These are phyloP conservation scores for Apomyelois bistriatella DNA, from an alignment of 2,888 invertebrate genomes.

Conservation along the genomic window DNA sequence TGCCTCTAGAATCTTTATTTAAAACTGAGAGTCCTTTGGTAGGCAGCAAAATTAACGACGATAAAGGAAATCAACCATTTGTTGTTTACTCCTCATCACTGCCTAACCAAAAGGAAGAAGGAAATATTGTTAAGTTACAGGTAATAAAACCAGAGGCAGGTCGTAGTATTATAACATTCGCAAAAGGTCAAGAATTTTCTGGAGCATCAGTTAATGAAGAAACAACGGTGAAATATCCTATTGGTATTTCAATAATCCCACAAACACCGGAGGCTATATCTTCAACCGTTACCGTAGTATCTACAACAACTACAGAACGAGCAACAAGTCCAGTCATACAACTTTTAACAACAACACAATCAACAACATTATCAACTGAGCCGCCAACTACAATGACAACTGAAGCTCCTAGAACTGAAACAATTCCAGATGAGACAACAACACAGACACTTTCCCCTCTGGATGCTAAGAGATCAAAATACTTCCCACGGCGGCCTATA, in stretches of 20 bases:
- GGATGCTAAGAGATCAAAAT: constrained; percentile 61
- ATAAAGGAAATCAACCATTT: constrained; percentile 56
- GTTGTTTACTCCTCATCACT: constrained; percentile 69
- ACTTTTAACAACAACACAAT: constrained; percentile 30
- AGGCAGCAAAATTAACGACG: constrained; percentile 43
- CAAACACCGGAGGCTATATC: constrained; percentile 24
- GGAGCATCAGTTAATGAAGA: constrained; percentile 48
- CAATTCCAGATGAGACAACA: constrained; percentile 48
- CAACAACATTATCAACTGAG: constrained; percentile 31
- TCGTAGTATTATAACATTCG: constrained; percentile 57
- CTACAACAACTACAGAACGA: constrained; percentile 23
- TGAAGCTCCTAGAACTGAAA: constrained; percentile 45
- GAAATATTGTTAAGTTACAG: constrained; percentile 53
- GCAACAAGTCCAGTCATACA: constrained; percentile 39
- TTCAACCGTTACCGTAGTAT: constrained; percentile 35
- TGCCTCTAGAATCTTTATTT: constrained; percentile 84
- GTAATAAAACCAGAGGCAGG: constrained; percentile 53
- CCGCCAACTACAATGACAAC: constrained; percentile 23
- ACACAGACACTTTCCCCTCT: constrained; percentile 50
- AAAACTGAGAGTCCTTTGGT: constrained; percentile 71
- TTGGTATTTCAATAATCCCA: constrained; percentile 47
- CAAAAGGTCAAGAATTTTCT: constrained; percentile 62
- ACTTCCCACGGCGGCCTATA: constrained; percentile 61
- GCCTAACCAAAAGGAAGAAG: constrained; percentile 49
- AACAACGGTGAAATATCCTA: constrained; percentile 42